phyloP scores from a whole-genome alignment of 2,888 invertebrate species.

The Sericinus montela region DNA sequence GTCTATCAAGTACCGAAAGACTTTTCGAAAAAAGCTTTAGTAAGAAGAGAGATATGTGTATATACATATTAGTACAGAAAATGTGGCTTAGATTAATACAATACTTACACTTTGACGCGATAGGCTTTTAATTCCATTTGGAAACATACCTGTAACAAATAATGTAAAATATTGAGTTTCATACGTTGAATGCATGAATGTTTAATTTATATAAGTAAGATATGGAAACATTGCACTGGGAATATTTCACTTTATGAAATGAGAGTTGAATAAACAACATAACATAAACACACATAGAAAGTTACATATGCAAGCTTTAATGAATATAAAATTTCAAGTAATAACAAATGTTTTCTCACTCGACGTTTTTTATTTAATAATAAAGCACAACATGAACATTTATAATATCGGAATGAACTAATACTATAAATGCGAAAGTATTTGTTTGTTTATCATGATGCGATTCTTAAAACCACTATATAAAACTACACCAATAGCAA shows the following conservation, averaged over 20 bases:
- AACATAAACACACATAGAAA: conserved; percentile 5
- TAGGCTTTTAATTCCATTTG: background rate
- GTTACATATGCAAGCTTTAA: conserved; percentile 2
- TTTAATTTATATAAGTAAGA: conserved; percentile 1
- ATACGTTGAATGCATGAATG: background rate
- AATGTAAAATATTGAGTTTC: conserved; percentile 1
- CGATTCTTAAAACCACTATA: too few relatives aligned
- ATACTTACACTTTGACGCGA: background rate
- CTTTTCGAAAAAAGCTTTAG: too few relatives aligned
- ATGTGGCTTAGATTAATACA: too few relatives aligned
- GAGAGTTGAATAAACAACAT: conserved; percentile 3
- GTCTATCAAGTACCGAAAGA: too few relatives aligned
- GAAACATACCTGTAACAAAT: conserved; percentile 15
- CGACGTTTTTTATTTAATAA: too few relatives aligned
- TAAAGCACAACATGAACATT: too few relatives aligned
- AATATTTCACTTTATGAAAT: conserved; percentile 5
- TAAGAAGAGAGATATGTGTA: too few relatives aligned
- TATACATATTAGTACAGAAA: too few relatives aligned
- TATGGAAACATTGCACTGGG: background rate
- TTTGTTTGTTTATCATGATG: too few relatives aligned
- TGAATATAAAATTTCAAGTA: conserved; percentile 2
- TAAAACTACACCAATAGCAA: too few relatives aligned
- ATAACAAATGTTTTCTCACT: background rate
- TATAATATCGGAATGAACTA: too few relatives aligned
- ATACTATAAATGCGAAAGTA: too few relatives aligned